Base-by-base conservation (phyloP, 2,888 invertebrate genomes). In the Polietes domitor region DNA sequence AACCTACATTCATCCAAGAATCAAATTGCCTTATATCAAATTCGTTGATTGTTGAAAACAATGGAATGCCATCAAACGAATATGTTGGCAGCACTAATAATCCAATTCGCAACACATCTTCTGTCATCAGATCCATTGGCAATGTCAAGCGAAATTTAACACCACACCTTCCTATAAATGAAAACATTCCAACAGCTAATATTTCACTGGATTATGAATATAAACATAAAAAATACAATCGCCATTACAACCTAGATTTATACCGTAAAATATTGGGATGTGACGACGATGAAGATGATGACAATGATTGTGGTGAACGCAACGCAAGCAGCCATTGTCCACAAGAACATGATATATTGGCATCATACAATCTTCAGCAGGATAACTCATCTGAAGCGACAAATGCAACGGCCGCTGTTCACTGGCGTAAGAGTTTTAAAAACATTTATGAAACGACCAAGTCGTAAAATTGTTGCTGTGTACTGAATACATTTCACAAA, bases 381-480 rank as follows among this genome's bases (percentile, higher is more conserved):
- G 70, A 50, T 4, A 61, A 43, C 12, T 12, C 68, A 17, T 10
- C 21, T 9, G 24, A 70, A 53, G 41, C 50, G 6, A 43, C 61
- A 37, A 32, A 82, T 15, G n/a, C n/a, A n/a, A 84, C 80, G 2
- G 84, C 70, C 53, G 53, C 84, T 12, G 77, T 92, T 82, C 93
- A 93, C 86, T 94, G 93, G 93, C 91, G 93, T 55, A 92, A 93
- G 86, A 92, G 89, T 78, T 90, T 89, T 74, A 91, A 91, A 86
- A 87, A 88, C 74, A 89, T 83, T 12, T 87, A 86, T 70, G 82
- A 87, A 82, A 84, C 84, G 24, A 73, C 72, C 5, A 26, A 19
- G 21, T 21, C 24, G 1, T 53, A 53, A 53, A 21, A 21, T 53
- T n/a, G n/a, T n/a, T n/a, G n/a, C n/a, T n/a, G n/a, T n/a, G n/a